Evolutionary conservation across 2,888 invertebrate genomes (phyloP).

Genomic region (Ischnus inquisitorius): DNA sequence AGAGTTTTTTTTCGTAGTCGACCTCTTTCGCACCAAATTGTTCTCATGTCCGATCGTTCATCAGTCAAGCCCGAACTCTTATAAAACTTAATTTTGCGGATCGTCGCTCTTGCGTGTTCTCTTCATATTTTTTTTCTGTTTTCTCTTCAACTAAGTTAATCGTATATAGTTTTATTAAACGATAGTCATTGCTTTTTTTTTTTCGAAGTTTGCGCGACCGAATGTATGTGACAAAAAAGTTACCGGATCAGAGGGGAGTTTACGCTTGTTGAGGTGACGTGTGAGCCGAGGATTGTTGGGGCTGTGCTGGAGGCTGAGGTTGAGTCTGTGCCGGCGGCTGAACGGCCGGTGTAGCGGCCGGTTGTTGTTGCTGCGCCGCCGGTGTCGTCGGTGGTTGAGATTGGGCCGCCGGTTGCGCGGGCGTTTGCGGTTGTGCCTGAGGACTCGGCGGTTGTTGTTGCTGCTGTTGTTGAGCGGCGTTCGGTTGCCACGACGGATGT

Average conservation of each 20-base stretch:
- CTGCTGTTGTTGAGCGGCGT: constrained; percentile 70
- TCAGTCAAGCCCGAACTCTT: constrained; percentile 11
- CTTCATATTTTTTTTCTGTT: neutral
- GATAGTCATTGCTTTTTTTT: constrained; percentile 12
- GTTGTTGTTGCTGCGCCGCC: constrained; percentile 77
- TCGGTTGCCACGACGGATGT: constrained; percentile 70
- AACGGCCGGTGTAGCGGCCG: constrained; percentile 85
- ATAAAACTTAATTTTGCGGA: constrained; percentile 19
- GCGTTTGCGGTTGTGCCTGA: constrained; percentile 89
- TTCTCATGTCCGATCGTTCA: constrained; percentile 2
- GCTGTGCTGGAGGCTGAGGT: constrained; percentile 69
- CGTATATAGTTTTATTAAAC: constrained; percentile 9
- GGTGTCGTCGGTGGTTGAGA: constrained; percentile 73
- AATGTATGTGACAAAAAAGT: constrained; percentile 38
- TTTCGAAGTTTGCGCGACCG: constrained; percentile 31
- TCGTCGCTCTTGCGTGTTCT: neutral
- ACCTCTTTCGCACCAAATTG: neutral
- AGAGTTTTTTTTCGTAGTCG: neutral
- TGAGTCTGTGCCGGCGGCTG: constrained; percentile 92
- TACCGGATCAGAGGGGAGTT: constrained; percentile 59
- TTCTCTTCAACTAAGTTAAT: neutral
- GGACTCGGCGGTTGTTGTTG: constrained; percentile 72
- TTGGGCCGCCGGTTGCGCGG: constrained; percentile 92
- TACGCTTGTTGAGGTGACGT: constrained; percentile 83
- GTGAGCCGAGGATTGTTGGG: constrained; percentile 80